phyloP scores from a whole-genome alignment of 2,888 invertebrate species.

The Lomographa bimaculata region DNA sequence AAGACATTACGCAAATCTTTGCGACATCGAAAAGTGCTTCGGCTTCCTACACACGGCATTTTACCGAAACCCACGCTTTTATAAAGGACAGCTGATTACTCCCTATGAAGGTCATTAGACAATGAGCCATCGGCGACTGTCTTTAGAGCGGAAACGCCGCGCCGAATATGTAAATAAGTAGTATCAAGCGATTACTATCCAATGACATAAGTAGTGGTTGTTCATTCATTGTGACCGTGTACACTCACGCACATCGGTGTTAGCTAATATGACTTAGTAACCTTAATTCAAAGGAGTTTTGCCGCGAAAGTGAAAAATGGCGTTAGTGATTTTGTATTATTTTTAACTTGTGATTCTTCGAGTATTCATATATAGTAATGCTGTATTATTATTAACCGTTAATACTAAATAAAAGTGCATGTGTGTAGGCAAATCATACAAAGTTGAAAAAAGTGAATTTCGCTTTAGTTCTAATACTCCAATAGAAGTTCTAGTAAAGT shows the following conservation, averaged over 20 bases:
- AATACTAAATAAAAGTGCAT: too few relatives aligned
- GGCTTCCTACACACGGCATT: constrained; percentile 42
- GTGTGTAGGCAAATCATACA: too few relatives aligned
- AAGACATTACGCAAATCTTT: constrained; percentile 34
- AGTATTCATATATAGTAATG: too few relatives aligned
- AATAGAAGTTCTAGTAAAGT: too few relatives aligned
- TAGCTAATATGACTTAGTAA: too few relatives aligned
- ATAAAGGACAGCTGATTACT: constrained; percentile 45
- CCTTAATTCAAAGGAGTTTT: too few relatives aligned
- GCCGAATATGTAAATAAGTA: constrained; percentile 70
- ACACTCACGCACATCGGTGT: constrained; percentile 48
- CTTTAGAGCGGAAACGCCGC: constrained; percentile 72
- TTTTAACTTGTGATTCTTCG: too few relatives aligned
- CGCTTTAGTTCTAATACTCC: too few relatives aligned
- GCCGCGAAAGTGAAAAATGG: too few relatives aligned
- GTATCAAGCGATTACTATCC: constrained; percentile 44
- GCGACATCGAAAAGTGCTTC: constrained; percentile 52
- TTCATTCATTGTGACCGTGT: constrained; percentile 74
- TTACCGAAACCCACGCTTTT: constrained; percentile 55
- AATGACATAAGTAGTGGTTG: constrained; percentile 53
- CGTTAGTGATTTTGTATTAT: too few relatives aligned
- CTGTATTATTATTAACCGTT: too few relatives aligned
- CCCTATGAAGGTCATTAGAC: constrained; percentile 67
- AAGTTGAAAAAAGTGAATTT: too few relatives aligned
- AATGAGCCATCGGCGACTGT: constrained; percentile 54